phyloP scores from a whole-genome alignment of 2,888 invertebrate species.

The Furcula furcula region DNA sequence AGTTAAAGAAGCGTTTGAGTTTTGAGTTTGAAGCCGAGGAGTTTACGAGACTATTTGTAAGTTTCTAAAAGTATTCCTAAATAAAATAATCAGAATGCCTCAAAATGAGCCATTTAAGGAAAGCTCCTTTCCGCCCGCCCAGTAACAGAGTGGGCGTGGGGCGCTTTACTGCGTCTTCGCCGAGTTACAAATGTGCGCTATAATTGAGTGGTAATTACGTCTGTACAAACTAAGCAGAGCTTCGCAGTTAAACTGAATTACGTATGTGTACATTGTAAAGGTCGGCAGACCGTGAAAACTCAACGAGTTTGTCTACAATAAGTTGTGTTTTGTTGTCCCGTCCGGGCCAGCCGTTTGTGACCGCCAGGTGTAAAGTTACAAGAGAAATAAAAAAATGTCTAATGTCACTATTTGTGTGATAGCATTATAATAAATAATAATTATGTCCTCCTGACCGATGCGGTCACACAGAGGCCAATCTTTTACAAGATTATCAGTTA shows the following conservation, averaged over 20 bases:
- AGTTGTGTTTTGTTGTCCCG: constrained; percentile 40
- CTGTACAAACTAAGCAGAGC: constrained; percentile 4
- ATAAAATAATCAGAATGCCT: neutral
- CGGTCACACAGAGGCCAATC: too few relatives aligned
- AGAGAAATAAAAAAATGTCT: constrained; percentile 24
- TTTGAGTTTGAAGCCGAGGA: too few relatives aligned
- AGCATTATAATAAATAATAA: too few relatives aligned
- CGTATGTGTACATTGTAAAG: constrained; percentile 28
- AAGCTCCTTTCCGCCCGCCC: constrained; percentile 3
- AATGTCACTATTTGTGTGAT: too few relatives aligned
- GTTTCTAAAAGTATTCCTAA: neutral
- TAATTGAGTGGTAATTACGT: constrained; percentile 11
- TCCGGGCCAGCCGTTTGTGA: constrained; percentile 29
- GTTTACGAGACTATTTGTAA: too few relatives aligned
- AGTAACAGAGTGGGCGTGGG: neutral
- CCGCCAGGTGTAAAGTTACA: constrained; percentile 45
- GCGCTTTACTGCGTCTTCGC: neutral
- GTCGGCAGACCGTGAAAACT: constrained; percentile 54
- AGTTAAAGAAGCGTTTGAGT: too few relatives aligned
- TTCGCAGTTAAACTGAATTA: constrained; percentile 15
- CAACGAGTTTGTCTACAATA: constrained; percentile 42
- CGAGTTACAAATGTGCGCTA: constrained; percentile 8
- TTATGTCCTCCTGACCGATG: too few relatives aligned
- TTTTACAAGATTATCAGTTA: too few relatives aligned
- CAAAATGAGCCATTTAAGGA: constrained; percentile 5